Percentiles rank a stretch among this genome's conserved stretches.
Evolutionary conservation across 2,888 invertebrate species (phyloP).

Genomic region (Lissocephala sabroskyi): DNA sequence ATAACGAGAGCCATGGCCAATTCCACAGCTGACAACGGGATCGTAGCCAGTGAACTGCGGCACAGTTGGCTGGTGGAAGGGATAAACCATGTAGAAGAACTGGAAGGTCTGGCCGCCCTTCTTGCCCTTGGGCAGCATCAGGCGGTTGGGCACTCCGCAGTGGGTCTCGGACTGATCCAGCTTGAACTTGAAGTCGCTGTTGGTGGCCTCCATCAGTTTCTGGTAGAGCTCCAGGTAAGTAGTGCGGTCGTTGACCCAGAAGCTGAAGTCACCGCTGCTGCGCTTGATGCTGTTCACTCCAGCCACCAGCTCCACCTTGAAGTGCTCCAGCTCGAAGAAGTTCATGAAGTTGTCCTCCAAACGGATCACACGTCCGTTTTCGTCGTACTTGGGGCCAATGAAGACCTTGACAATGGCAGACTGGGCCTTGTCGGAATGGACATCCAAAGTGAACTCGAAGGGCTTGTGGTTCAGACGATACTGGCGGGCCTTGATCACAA

Average conservation of each 20-base stretch:
- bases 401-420: slow-evolving; percentile 79
- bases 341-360: slow-evolving; percentile 77
- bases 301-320: slow-evolving; percentile 76
- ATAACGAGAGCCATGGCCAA: slow-evolving; percentile 73
- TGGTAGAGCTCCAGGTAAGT: slow-evolving; percentile 72
- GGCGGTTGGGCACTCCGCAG: slow-evolving; percentile 77
- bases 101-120: slow-evolving; percentile 78
- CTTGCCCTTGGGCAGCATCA: slow-evolving; percentile 79
- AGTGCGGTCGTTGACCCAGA: slow-evolving; percentile 77
- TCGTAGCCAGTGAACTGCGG: slow-evolving; percentile 74
- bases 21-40: slow-evolving; percentile 74
- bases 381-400: slow-evolving; percentile 81
- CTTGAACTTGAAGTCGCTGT: slow-evolving; percentile 72
- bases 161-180: slow-evolving; percentile 74
- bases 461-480: slow-evolving; percentile 79
- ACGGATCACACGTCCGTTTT: slow-evolving; percentile 74
- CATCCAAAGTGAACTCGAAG: slow-evolving; percentile 76
- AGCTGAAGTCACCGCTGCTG: slow-evolving; percentile 78
- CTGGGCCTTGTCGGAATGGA: slow-evolving; percentile 76
- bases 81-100: slow-evolving; percentile 76
- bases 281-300: slow-evolving; percentile 75
- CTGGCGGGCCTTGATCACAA: slow-evolving; percentile 76
- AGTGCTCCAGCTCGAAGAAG: slow-evolving; percentile 80
- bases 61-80: slow-evolving; percentile 73
- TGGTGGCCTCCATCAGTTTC: slow-evolving; percentile 73